Percentiles rank a stretch among this genome's conserved stretches.
Evolutionary conservation across 2,888 invertebrate genomes (phyloP).

Genomic region (Cataglyphis altisquamis): DNA sequence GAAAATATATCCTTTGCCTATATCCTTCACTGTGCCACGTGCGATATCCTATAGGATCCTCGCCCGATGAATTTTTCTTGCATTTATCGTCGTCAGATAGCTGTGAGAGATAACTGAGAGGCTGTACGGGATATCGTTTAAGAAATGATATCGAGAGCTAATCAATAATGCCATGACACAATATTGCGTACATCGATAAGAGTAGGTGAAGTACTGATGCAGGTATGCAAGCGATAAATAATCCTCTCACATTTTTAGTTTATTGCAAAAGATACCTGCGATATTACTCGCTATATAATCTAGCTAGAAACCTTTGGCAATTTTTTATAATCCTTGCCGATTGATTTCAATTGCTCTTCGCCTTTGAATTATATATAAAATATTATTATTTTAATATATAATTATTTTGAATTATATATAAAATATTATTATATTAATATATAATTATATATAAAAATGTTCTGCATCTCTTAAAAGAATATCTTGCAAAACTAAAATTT

Average conservation of each 20-base stretch:
- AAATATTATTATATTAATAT: too few relatives aligned
- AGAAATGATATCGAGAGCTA: neutral
- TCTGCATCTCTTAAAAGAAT: neutral
- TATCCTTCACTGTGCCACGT: neutral
- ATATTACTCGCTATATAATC: neutral
- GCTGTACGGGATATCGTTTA: neutral
- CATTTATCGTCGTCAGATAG: slow-evolving; percentile 65
- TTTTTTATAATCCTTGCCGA: neutral
- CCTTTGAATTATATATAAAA: too few relatives aligned
- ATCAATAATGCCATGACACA: neutral
- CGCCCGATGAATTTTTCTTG: slow-evolving; percentile 67
- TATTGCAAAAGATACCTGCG: neutral
- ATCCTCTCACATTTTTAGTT: neutral
- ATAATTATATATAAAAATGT: neutral
- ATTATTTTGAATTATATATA: too few relatives aligned
- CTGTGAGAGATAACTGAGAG: neutral
- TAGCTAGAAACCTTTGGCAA: neutral
- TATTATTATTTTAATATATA: too few relatives aligned
- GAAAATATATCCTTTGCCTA: slow-evolving; percentile 53
- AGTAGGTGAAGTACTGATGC: neutral
- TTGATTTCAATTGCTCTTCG: neutral
- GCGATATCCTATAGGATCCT: neutral
- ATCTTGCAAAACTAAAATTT: neutral
- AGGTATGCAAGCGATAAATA: neutral
- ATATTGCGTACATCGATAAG: slow-evolving; percentile 23